phyloP scores from a whole-genome alignment of 2,113 vertebrate genomes.

The Bos indicus region DNA sequence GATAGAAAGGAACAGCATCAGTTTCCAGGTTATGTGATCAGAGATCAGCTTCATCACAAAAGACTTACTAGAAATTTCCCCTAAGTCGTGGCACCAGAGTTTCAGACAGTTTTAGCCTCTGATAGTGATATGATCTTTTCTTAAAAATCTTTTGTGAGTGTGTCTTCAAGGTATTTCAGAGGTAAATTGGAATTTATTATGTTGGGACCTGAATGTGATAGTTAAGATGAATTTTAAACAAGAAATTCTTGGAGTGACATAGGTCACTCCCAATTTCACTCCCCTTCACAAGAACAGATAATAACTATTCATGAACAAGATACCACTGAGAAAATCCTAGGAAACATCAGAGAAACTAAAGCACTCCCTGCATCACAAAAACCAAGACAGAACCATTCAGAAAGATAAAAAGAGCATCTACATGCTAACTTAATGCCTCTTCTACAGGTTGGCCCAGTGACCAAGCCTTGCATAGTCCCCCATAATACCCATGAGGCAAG shows the following conservation, averaged over 20 bases:
- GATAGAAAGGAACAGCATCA: not conserved
- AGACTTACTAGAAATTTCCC: not conserved
- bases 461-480: not conserved
- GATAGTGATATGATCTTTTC: not conserved
- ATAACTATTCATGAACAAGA: not conserved
- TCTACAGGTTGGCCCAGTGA: not conserved
- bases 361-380: not conserved
- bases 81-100: not conserved
- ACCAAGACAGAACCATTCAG: not conserved
- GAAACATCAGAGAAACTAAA: not conserved
- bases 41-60: not conserved
- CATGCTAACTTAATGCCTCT: not conserved
- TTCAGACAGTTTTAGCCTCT: not conserved
- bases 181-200: not conserved
- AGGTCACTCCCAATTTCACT: not conserved
- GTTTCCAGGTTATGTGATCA: not conserved
- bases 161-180: not conserved
- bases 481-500: not conserved
- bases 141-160: not conserved
- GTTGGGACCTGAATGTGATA: not conserved
- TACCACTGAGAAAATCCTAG: not conserved
- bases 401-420: not conserved
- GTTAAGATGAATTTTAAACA: constrained; percentile 17
- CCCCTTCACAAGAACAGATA: not conserved
- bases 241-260: not conserved